Percentiles rank a stretch among this genome's conserved stretches.
phyloP scores from a whole-genome alignment of 1,140 invertebrate genomes.

The Temnothorax curvispinosus region DNA sequence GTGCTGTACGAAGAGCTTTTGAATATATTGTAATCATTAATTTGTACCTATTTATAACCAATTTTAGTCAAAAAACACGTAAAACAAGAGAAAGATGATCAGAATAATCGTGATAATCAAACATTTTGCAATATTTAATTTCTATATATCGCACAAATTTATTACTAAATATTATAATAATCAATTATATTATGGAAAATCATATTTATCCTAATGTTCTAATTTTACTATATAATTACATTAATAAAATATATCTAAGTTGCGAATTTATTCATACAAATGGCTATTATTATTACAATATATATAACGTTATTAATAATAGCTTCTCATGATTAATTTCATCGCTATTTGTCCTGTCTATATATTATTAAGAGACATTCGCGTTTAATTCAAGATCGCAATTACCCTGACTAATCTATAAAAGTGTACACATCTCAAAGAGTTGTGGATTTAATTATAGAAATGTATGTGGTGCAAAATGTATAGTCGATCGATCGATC shows the following conservation, averaged over 20 bases:
- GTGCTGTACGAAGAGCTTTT: not conserved
- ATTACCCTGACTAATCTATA: not conserved
- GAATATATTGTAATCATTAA: not conserved
- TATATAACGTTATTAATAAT: not conserved
- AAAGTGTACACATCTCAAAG: not conserved
- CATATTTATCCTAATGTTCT: not conserved
- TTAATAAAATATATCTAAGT: not conserved
- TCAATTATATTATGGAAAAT: not conserved
- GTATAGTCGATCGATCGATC: not conserved
- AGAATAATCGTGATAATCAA: not conserved
- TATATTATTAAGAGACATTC: not conserved
- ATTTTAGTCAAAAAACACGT: not conserved
- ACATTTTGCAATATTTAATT: not conserved
- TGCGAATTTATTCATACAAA: not conserved
- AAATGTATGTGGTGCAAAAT: constrained; percentile 1
- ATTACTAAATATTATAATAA: not conserved
- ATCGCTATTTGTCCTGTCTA: not conserved
- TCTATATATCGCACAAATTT: not conserved
- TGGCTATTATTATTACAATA: not conserved
- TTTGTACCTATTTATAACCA: not conserved
- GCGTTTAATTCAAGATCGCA: not conserved
- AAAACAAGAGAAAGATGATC: not conserved
- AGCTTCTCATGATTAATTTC: not conserved
- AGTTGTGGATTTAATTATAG: not conserved
- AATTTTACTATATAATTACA: not conserved